Conservation (phyloP, 2,113 vertebrate genomes). For the Bombycilla garrulus region DNA sequence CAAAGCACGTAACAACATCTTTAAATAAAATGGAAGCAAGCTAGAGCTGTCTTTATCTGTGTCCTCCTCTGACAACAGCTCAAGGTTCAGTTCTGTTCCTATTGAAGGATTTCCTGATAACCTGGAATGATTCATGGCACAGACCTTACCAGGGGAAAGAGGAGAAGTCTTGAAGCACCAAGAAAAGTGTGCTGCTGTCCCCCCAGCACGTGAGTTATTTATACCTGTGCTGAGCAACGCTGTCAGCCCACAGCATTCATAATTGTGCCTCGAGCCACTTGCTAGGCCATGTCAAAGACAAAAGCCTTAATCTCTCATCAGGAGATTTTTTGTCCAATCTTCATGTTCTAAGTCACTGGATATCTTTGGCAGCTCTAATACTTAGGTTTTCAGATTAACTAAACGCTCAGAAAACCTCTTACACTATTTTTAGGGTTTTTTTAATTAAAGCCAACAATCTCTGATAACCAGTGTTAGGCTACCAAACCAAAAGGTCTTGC, state of each 20-base stretch:
- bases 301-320: background rate
- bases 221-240: background rate
- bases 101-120: background rate
- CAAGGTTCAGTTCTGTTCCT: background rate
- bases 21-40: conserved; percentile 38
- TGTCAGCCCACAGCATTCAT: background rate
- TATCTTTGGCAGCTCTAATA: background rate
- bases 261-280: background rate
- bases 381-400: background rate
- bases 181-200: background rate
- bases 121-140: background rate
- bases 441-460: background rate
- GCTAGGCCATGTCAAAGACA: accelerated
- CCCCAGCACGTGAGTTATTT: background rate
- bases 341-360: background rate
- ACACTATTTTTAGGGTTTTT: background rate
- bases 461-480: background rate
- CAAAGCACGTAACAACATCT: conserved; percentile 61
- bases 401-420: background rate
- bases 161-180: background rate
- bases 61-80: background rate
- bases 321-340: background rate
- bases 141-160: background rate
- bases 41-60: background rate
- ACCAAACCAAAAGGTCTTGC: background rate